A percentile compares a stretch with the other conserved stretches of the same genome.
phyloP scores from a whole-genome alignment of 2,888 invertebrate species.

The Andrena bucephala region DNA sequence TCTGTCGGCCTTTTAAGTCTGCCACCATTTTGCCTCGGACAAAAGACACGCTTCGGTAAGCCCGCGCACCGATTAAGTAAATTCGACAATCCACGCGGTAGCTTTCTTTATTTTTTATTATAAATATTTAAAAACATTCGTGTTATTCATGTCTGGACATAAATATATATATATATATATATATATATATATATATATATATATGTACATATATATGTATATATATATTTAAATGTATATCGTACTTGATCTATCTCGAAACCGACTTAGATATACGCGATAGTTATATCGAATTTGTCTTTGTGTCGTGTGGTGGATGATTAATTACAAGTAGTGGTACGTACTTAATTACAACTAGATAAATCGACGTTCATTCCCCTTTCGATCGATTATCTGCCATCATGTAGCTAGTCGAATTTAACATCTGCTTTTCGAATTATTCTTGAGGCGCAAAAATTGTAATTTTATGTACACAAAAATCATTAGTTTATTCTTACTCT shows the following conservation, averaged over 20 bases:
- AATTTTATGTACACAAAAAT: conserved; percentile 63
- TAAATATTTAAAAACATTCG: conserved; percentile 82
- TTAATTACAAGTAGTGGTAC: conserved; percentile 66
- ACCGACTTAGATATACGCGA: conserved; percentile 68
- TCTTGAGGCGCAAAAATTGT: conserved; percentile 33
- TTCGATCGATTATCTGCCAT: conserved; percentile 34
- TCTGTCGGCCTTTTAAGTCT: conserved; percentile 18
- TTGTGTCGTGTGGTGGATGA: conserved; percentile 56
- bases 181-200: conserved; percentile 13
- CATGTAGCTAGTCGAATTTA: conserved; percentile 40
- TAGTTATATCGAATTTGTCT: conserved; percentile 71
- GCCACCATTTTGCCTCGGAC: conserved; percentile 53
- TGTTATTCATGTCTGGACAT: conserved; percentile 73
- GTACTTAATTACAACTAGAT: conserved; percentile 65
- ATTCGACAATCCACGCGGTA: conserved; percentile 49
- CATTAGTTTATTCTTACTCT: conserved; percentile 43
- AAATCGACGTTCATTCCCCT: conserved; percentile 45
- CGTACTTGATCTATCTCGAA: conserved; percentile 71
- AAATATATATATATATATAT: conserved; percentile 61
- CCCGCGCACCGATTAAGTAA: conserved; percentile 11
- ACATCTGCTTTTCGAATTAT: conserved; percentile 24
- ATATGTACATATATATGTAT: conserved; percentile 7
- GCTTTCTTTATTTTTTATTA: conserved; percentile 80
- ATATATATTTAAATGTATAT: conserved; percentile 43
- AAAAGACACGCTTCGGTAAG: not conserved